Conservation (phyloP, 2,888 invertebrate species). For the Dyspetes luteomarginatus region DNA sequence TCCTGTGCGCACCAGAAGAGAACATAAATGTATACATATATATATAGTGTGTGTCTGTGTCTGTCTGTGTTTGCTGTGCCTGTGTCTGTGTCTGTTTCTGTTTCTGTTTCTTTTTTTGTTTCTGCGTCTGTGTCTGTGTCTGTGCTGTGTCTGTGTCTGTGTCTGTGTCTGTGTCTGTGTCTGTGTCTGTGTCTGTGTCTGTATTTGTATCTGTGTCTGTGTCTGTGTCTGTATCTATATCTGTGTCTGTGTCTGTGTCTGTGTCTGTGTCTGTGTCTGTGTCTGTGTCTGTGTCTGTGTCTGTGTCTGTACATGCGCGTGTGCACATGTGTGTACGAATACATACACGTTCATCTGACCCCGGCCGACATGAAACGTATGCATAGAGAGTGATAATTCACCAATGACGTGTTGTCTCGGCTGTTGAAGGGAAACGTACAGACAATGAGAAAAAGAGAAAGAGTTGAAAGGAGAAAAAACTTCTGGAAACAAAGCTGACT, state of each 20-base stretch:
- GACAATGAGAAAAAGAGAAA: background rate
- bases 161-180: too few species aligned
- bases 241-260: too few species aligned
- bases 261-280: too few species aligned
- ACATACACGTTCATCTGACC: slow-evolving; percentile 15
- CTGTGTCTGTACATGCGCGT: too few species aligned
- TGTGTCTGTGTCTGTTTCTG: background rate
- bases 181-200: too few species aligned
- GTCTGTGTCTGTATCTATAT: too few species aligned
- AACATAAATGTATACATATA: background rate
- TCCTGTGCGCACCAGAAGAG: slow-evolving; percentile 22
- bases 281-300: too few species aligned
- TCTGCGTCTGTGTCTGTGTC: too few species aligned
- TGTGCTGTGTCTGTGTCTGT: too few species aligned
- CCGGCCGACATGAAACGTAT: slow-evolving; percentile 33
- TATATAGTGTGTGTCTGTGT: background rate
- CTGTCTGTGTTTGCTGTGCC: background rate
- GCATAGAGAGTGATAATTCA: background rate
- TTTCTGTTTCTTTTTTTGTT: too few species aligned
- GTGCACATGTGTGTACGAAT: too few species aligned
- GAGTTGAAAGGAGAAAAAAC: slow-evolving; percentile 1
- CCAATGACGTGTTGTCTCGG: background rate
- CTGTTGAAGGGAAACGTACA: slow-evolving; percentile 2
- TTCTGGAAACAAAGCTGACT: background rate
- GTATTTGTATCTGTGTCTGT: too few species aligned